Base-by-base conservation (phyloP, 1,140 invertebrate genomes). In the Zaprionus kolodkinae region DNA sequence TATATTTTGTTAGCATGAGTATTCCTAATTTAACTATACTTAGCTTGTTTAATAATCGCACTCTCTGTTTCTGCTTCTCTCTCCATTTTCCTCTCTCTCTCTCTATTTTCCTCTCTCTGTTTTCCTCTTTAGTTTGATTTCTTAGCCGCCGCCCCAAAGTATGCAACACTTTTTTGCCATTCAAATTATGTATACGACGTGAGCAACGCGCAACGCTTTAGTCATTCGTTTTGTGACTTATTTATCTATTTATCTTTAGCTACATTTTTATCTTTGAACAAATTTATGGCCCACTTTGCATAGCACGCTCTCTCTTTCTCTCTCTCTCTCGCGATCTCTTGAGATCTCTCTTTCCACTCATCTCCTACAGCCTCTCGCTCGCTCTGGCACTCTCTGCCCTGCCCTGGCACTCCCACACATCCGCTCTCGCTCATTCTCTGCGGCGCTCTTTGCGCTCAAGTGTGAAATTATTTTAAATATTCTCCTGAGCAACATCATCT, bases 121-220 rank as follows among this genome's bases (percentile, higher is more conserved):
- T 67, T 54, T 21, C 40, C 43, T 27, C 25, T 63, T 33, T 81
- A 55, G n/a, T 57, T 10, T 57, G 27, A 30, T 10, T 75, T 66
- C 66, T 60, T 56, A 40, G 35, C 36, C 36, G 54, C 72, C 36
- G 86, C 86, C 86, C 7, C 52, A 86, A 90, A 90, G 86, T 90
- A 90, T 79, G 86, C 86, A 35, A 66, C 9, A 38, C 3, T 3
- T 38, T 54, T 6, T 15, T 56, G 45, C 27, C 40, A 17, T n/a
- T 43, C 13, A 54, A 36, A 89, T 89, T 89, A 72, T 80, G 85
- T 89, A 89, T 89, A 89, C 85, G 86, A 79, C 85, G 30, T 79
- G 85, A 68, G 71, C 61, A 54, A 62, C 68, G 52, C 55, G 59
- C 64, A 63, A 57, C 11, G 62, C 54, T 78, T 80, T 76, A 81